Percentiles rank a stretch among this genome's conserved stretches.
These are phyloP conservation scores for Neria commutata DNA, from an alignment of 2,888 invertebrate species.

Conservation along the genomic window DNA sequence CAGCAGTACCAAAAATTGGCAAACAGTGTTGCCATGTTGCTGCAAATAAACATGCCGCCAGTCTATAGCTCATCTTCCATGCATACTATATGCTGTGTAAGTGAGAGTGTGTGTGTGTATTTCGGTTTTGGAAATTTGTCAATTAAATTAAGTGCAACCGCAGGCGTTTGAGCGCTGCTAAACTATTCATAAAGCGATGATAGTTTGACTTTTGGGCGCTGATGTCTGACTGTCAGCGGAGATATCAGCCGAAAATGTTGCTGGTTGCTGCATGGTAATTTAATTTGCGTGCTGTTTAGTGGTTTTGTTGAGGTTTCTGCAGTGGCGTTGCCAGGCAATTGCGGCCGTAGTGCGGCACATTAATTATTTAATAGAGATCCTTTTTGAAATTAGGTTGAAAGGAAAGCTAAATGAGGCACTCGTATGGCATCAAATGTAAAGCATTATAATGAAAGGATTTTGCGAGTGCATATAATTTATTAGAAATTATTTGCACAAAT, in stretches of 20 bases:
- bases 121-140: constrained; percentile 46
- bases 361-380: no score
- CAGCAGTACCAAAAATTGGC: background rate
- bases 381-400: no score
- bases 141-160: constrained; percentile 62
- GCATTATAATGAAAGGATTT: no score
- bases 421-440: no score
- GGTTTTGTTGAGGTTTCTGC: background rate
- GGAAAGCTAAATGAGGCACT: no score
- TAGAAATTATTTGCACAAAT: no score
- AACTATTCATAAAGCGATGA: constrained; percentile 53
- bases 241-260: background rate
- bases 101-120: background rate
- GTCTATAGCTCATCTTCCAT: no score
- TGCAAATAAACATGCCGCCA: no score
- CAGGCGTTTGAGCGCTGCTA: constrained; percentile 44
- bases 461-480: no score
- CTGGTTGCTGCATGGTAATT: background rate
- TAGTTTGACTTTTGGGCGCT: constrained; percentile 21
- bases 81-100: no score
- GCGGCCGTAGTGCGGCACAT: no score
- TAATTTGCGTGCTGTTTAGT: background rate
- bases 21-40: background rate
- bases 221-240: background rate
- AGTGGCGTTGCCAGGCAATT: no score